Base-by-base conservation (phyloP, 2,113 vertebrate genomes). In the Pangasianodon gigas region DNA sequence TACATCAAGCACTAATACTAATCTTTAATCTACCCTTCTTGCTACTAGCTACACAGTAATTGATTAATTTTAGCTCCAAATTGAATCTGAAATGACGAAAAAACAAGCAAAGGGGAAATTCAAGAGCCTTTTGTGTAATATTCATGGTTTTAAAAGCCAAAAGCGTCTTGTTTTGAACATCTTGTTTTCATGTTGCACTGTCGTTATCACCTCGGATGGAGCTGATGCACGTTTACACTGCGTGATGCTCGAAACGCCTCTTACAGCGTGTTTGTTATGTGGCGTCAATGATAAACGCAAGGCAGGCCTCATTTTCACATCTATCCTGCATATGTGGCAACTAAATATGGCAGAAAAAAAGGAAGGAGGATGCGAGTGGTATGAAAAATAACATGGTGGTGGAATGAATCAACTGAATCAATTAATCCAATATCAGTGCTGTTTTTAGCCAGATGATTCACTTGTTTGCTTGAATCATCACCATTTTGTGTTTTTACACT, bases 171-270 rank as follows among this genome's bases (percentile, higher is more conserved):
- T 37, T 67, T 32, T 4, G 65, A 67, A 71, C 18, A 37, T 6
- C 6, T 41, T 74, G 4, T 8, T 74, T 41, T 41, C 0, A 41
- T 3, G 69, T 44, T 75, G 0, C 51, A 80, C 82, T 56, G 48
- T 80, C 77, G 83, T 46, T 44, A 46, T 46, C 89, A 91, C 85
- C 71, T 92, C 67, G 79, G 87, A 5, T 41, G 32, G 46, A 79
- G 46, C 37, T 74, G 88, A 90, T 71, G 67, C 77, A 84, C 48
- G 44, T 62, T 24, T 46, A 44, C 71, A 80, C 5, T 48, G 13
- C 7, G 18, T 1, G 24, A 32, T 32, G 10, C 48, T 32, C 11
- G 16, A 81, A 29, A 80, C 46, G 4, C 46, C 77, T 0, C 77
- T 58, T 32, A 21, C 7, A 37, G 80, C 2, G 2, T 83, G 32